Percentiles rank a stretch among this genome's conserved stretches.
Evolutionary conservation across 2,888 invertebrate species (phyloP).

Genomic region (Labia minor): DNA sequence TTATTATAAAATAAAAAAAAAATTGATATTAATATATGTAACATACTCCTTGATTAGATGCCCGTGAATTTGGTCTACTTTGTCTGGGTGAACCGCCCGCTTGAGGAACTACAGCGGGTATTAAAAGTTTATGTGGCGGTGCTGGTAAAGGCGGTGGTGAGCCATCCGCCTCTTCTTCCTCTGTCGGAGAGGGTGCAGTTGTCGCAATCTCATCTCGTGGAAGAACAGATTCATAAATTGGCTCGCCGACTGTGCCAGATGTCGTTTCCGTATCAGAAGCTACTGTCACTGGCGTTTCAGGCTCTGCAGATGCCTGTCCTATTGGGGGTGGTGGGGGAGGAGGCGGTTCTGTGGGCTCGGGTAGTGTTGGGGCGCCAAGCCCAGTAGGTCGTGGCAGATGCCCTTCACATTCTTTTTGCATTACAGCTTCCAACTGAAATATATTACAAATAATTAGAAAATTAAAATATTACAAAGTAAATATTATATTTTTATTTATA

Average conservation of each 20-base stretch:
- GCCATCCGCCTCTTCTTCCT: conserved; percentile 5
- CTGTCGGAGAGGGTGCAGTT: background rate
- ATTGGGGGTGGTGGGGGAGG: conserved; percentile 59
- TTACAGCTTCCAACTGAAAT: conserved; percentile 47
- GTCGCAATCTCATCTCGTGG: conserved; percentile 48
- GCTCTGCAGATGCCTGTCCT: conserved; percentile 47
- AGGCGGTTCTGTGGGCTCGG: conserved; percentile 66
- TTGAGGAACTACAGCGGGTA: background rate
- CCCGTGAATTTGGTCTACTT: conserved; percentile 42
- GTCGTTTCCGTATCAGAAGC: conserved; percentile 36
- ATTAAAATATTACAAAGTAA: too few species aligned
- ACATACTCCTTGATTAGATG: conserved; percentile 39
- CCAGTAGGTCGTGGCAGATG: conserved; percentile 31
- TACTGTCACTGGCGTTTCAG: conserved; percentile 30
- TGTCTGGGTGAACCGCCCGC: conserved; percentile 38
- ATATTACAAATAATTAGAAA: too few species aligned
- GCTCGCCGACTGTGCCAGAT: conserved; percentile 47
- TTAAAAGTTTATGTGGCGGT: conserved; percentile 31
- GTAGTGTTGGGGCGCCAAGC: conserved; percentile 51
- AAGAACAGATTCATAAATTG: conserved; percentile 76
- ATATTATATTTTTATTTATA: conserved; percentile 9
- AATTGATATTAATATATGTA: background rate
- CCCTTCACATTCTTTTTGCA: conserved; percentile 50
- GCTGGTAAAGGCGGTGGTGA: conserved; percentile 34
- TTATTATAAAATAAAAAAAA: conserved; percentile 22